Evolutionary conservation across 1,140 invertebrate species (phyloP).

Genomic region (Drosophila nigromelanica): DNA sequence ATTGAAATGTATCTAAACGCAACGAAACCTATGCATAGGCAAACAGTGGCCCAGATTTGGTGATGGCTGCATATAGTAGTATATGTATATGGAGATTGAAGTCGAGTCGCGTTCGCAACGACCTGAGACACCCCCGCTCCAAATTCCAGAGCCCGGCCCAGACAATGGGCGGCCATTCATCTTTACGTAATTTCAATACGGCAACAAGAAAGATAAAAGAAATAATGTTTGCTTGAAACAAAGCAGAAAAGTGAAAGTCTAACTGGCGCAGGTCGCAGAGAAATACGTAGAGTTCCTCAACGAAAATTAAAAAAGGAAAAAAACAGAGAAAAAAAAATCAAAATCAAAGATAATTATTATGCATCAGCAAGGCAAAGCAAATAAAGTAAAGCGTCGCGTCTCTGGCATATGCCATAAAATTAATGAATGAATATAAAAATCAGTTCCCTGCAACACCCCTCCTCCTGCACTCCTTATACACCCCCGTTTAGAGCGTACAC

Average conservation of each 20-base stretch:
- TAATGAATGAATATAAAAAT: slow-evolving; percentile 70
- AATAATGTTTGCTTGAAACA: slow-evolving; percentile 73
- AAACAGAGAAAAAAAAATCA: background rate
- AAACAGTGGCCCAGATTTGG: slow-evolving; percentile 2
- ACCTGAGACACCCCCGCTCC: slow-evolving; percentile 60
- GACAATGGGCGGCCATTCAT: slow-evolving; percentile 77
- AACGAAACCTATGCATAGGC: background rate
- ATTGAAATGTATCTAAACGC: background rate
- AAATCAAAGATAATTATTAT: slow-evolving; percentile 62
- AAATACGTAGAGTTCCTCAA: slow-evolving; percentile 15
- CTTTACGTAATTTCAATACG: slow-evolving; percentile 75
- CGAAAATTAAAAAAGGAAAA: slow-evolving; percentile 17
- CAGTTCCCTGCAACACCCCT: slow-evolving; percentile 1
- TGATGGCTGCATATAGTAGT: slow-evolving; percentile 14
- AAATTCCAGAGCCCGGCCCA: slow-evolving; percentile 51
- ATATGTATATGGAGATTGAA: background rate
- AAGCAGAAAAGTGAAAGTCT: slow-evolving; percentile 78
- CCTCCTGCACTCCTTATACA: background rate
- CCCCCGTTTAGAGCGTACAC: slow-evolving; percentile 18
- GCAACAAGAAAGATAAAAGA: slow-evolving; percentile 44
- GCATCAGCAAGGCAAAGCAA: slow-evolving; percentile 35
- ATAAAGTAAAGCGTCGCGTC: slow-evolving; percentile 10
- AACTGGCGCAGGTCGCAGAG: slow-evolving; percentile 11
- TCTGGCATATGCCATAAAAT: slow-evolving; percentile 45
- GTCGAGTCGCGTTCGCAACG: slow-evolving; percentile 47